A percentile compares a stretch with the other conserved stretches of the same genome.
phyloP scores from a whole-genome alignment of 1,140 invertebrate species.

The Teleogryllus occipitalis region DNA sequence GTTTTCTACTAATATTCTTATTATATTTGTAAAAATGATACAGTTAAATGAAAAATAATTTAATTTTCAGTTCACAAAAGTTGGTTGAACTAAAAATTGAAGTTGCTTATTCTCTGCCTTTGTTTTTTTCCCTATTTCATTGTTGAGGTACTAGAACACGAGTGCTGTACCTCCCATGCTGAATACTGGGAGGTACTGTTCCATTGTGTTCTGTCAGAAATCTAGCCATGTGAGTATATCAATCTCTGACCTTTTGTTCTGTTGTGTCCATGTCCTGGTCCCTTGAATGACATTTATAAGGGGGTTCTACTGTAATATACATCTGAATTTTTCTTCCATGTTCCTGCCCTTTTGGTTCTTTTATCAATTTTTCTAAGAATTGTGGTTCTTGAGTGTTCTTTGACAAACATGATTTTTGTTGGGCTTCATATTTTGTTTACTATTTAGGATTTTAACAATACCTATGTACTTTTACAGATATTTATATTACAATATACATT shows the following conservation, averaged over 20 bases:
- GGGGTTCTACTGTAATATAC: neutral
- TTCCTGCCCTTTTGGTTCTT: too few relatives aligned
- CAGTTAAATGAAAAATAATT: neutral
- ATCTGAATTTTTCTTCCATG: neutral
- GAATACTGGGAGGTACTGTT: neutral
- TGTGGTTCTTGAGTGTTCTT: neutral
- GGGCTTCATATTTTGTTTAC: constrained; percentile 1
- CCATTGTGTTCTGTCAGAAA: too few relatives aligned
- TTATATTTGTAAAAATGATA: neutral
- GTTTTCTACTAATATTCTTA: neutral
- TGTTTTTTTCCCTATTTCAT: neutral
- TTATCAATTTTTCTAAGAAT: neutral
- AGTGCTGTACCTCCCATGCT: neutral
- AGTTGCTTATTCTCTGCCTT: neutral
- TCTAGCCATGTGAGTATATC: too few relatives aligned
- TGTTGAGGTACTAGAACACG: neutral
- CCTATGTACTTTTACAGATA: too few relatives aligned
- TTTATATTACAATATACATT: too few relatives aligned
- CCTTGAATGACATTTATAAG: neutral
- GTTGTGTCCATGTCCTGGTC: neutral
- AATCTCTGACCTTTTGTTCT: too few relatives aligned
- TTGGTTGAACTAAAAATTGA: neutral
- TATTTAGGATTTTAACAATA: neutral
- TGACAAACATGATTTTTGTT: too few relatives aligned
- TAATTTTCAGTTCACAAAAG: neutral